Base-by-base conservation (phyloP, 2,888 invertebrate genomes). In the Eueremaeus valkanovi region DNA sequence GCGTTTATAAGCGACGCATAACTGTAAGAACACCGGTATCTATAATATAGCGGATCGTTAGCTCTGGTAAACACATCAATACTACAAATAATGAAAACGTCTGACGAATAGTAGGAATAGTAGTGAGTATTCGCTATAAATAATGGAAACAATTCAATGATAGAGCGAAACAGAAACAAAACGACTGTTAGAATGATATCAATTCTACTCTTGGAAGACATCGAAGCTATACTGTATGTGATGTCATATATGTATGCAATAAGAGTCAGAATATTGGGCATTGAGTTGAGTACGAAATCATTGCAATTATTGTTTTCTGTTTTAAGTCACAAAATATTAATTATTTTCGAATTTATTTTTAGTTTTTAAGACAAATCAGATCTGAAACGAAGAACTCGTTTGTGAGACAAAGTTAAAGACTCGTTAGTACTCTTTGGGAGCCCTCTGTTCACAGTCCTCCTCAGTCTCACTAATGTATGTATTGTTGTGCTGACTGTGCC, bases 241-340 rank as follows among this genome's bases (percentile, higher is more conserved):
- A n/a, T n/a, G n/a, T n/a, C n/a, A n/a, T n/a, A n/a, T n/a, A n/a
- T n/a, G n/a, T n/a, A n/a, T n/a, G n/a, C n/a, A n/a, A n/a, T n/a
- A n/a, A n/a, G n/a, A n/a, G n/a, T n/a, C n/a, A n/a, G n/a, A n/a
- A n/a, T n/a, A n/a, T n/a, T n/a, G n/a, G n/a, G n/a, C n/a, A n/a
- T n/a, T n/a, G 13, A 45, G 45, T 16, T 16, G 40, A 45, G 2
- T 45, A 13, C 18, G 16, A 45, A 45, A 45, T 45, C 8, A 45
- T 45, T 9, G 45, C 45, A 45, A 45, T 45, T 45, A 45, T 45
- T 45, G 45, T 45, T 13, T 45, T 45, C 45, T 5, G n/a, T 9
- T 45, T 45, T 45, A 45, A 45, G 51, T 21, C 21, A 51, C n/a
- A 51, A 51, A 51, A 51, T 51, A 51, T 51, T 21, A 51, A 51